Base-by-base conservation (phyloP, 2,888 invertebrate genomes). In the Drosophila rellima region DNA sequence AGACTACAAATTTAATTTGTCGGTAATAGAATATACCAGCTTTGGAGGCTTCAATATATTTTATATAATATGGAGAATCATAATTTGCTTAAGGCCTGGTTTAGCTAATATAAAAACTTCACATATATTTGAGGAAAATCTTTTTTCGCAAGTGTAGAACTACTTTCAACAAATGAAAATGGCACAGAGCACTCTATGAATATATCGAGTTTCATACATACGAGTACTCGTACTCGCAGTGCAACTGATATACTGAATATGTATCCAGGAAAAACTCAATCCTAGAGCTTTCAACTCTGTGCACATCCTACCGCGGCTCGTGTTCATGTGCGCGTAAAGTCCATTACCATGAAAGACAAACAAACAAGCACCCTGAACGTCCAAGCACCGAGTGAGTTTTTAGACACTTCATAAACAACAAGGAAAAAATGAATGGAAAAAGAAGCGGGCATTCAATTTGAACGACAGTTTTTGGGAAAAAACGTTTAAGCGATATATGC, bases 321-420 rank as follows among this genome's bases (percentile, higher is more conserved):
- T 74, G 80, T 71, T 67, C 77, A 82, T 71, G 70, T 73, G 63
- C 61, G 73, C 80, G 74, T 78, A 80, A 86, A 86, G 88, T 84
- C 84, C 84, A 80, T 78, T 80, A 84, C 86, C 86, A 80, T 88
- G 88, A 80, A 88, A 76, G 74, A 72, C 76, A 80, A 82, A 86
- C 88, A 82, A 88, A 82, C 77, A 79, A 39, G 45, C 50, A 18
- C 59, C 26, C 40, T 29, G 68, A 52, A 56, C 61, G 69, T 45
- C 60, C 69, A 42, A 61, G 42, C 57, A 48, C 39, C 18, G 39
- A n/a, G n/a, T 44, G 64, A 69, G 74, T 78, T 78, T 82, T 82
- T 74, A 71, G 86, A 79, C 82, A 88, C 88, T 82, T 72, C 80
- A 85, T 85, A 77, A 80, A 74, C 77, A 82, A 84, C 42, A 52